These are phyloP conservation scores for Hypomesus transpacificus DNA, from an alignment of 2,113 vertebrate genomes.

Conservation along the genomic window DNA sequence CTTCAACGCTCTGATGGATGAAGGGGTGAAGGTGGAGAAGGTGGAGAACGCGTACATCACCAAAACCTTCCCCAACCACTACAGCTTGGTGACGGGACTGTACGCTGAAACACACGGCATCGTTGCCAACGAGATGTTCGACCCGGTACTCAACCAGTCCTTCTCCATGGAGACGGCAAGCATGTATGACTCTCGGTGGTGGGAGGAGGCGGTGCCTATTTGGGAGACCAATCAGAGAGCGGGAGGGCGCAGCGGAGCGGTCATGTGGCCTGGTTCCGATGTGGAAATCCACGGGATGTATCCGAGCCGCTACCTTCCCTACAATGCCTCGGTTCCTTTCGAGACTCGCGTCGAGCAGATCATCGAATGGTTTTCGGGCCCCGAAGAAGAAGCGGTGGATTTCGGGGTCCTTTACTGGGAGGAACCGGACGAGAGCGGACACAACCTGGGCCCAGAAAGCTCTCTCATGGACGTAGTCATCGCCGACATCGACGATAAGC, in stretches of 20 bases:
- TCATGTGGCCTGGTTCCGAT: conserved; percentile 92
- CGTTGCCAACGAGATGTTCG: conserved; percentile 89
- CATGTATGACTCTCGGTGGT: conserved; percentile 80
- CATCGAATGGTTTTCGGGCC: conserved; percentile 80
- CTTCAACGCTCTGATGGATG: conserved; percentile 73
- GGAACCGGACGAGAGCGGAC: conserved; percentile 84
- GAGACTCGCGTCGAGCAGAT: conserved; percentile 77
- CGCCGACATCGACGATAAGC: conserved; percentile 77
- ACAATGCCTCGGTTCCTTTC: conserved; percentile 81
- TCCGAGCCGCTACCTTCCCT: conserved; percentile 77
- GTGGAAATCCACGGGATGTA: conserved; percentile 78
- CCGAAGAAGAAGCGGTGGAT: conserved; percentile 76
- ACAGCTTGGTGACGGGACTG: conserved; percentile 86
- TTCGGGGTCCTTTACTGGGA: conserved; percentile 91
- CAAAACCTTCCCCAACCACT: conserved; percentile 88
- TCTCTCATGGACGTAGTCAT: conserved; percentile 76
- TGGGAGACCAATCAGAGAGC: conserved; percentile 87
- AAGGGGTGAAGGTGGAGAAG: conserved; percentile 76
- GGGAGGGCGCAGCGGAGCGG: conserved; percentile 79
- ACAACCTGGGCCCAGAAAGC: conserved; percentile 81
- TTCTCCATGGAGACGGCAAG: conserved; percentile 81
- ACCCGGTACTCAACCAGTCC: conserved; percentile 75
- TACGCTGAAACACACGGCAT: conserved; percentile 85
- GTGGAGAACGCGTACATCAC: conserved; percentile 85
- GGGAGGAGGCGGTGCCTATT: conserved; percentile 84